Base-by-base conservation (phyloP, 2,797 vertebrate genomes). In the Brachyalestes nurse region DNA sequence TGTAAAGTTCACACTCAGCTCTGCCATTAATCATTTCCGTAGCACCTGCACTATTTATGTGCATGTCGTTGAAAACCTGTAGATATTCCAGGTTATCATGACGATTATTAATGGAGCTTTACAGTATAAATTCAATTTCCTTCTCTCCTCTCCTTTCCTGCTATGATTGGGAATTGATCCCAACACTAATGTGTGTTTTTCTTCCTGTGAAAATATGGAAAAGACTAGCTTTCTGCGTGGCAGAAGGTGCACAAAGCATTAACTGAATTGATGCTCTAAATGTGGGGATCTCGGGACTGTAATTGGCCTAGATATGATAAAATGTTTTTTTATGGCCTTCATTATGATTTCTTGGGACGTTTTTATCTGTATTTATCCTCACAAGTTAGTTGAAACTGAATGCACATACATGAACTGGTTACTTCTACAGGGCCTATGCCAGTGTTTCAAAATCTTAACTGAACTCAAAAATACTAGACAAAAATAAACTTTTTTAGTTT, bases 101-200 rank as follows among this genome's bases (percentile, higher is more conserved):
- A 72, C 62, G 71, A 89, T 92, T 93, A 93, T 93, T 92, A 93
- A 93, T 93, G 88, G 85, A 57, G 80, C 86, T 85, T 87, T 85
- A 87, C 81, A 90, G 88, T 85, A 89, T 87, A 86, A 86, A 91
- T 93, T 89, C 81, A 73, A 91, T 93, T 92, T 92, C 91, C 90
- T 82, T 82, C 82, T 84, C 83, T 86, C 85, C 87, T 85, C 78
- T 72, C 38, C 71, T 84, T 87, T 45, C 81, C 66, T 61, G 58
- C 84, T 12, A 12, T 85, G 90, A 93, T 34, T 93, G 87, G 88
- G 91, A 94, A 95, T 94, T 90, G 91, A 93, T 94, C 89, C 86
- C 45, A 61, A 60, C 76, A 78, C 91, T 88, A 90, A 86, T 88
- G 88, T 86, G 86, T 88, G 89, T 91, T 92, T 81, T 65, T 72